phyloP scores from a whole-genome alignment of 2,113 vertebrate species.

The Gymnarchus niloticus region DNA sequence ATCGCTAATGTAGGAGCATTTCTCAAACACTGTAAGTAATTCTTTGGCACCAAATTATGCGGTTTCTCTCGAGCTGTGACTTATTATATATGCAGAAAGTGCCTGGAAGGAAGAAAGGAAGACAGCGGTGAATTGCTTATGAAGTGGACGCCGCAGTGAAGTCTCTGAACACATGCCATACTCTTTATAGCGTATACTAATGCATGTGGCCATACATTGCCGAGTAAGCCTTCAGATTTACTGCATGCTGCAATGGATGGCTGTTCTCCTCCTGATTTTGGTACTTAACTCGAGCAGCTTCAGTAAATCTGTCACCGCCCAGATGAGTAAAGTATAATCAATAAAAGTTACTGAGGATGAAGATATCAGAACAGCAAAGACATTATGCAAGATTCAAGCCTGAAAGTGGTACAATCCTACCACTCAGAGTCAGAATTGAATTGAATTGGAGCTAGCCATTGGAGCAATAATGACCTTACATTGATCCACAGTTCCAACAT shows the following conservation, averaged over 20 bases:
- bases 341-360: neutral
- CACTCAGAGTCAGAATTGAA: neutral
- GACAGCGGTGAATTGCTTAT: neutral
- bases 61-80: neutral
- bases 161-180: neutral
- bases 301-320: neutral
- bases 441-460: neutral
- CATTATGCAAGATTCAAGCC: neutral
- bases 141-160: neutral
- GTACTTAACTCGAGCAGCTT: neutral
- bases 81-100: neutral
- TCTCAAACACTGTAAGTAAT: neutral
- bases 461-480: neutral
- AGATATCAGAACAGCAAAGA: neutral
- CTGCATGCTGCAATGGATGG: neutral
- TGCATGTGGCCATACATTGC: neutral
- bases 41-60: neutral
- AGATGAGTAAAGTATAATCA: no score
- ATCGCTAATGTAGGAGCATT: neutral
- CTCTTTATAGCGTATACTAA: neutral
- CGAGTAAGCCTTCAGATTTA: neutral
- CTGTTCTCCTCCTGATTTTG: neutral
- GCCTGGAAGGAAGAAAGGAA: neutral
- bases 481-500: neutral
- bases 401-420: neutral